Evolutionary conservation across 2,888 invertebrate genomes (phyloP), one percentile per base, ranked within the genome.

Genomic region (Megaustenia siamemsis): DNA sequence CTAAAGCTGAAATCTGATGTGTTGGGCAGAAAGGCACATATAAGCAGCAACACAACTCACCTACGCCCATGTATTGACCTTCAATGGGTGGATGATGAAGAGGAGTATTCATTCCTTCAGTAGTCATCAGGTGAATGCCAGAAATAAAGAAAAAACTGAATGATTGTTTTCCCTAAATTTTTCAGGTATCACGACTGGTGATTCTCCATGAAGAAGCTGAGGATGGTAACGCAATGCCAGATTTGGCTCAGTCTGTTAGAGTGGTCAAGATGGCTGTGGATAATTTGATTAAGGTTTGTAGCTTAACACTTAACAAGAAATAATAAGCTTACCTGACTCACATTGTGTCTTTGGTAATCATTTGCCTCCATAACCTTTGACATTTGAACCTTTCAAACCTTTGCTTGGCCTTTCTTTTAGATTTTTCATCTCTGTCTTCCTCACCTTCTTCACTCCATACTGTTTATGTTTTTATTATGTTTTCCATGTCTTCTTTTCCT

Each of bases 221-320:
- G 96, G 99, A 99, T 99, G 99, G 99, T 94, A 99, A 99, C 94
- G 99, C 99, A 0, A 99, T 99, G 99, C 99, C 99, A 49, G 99
- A 99, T 95, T 96, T 99, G 95, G 97, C 97, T 93, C 96, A 97
- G 93, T 99, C 99, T 35, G 99, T 99, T 89, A 97, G 97, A 94
- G 98, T 98, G 87, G 99, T 99, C 94, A 98, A 98, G 92, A 96
- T 96, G 93, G 99, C 99, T 45, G 99, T 99, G 91, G 97, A 98
- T 92, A 99, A 99, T 95, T 96, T 99, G 89, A 97, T 99, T 91
- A 98, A 98, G 96, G 98, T 97, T 94, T 93, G 92, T 86, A 24
- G 6, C n/a, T n/a, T n/a, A n/a, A n/a, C n/a, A n/a, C n/a, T n/a
- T n/a, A n/a, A n/a, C n/a, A n/a, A n/a, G n/a, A n/a, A n/a, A n/a